Percentiles rank a stretch among this genome's conserved stretches.
phyloP scores from a whole-genome alignment of 1,140 invertebrate species.

The Drepana arcuata region DNA sequence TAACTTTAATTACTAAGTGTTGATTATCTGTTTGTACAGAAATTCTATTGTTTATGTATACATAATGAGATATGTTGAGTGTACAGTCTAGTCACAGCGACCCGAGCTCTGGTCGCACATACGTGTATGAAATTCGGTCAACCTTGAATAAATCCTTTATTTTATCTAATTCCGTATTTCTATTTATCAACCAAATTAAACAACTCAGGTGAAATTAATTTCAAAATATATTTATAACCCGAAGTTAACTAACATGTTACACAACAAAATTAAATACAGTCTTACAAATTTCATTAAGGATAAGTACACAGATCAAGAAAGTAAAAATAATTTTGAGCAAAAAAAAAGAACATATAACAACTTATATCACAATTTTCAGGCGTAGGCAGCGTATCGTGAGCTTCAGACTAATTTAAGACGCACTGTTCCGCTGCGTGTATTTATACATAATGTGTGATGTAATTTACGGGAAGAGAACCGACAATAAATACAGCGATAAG shows the following conservation, averaged over 20 bases:
- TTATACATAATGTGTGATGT: not conserved
- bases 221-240: conserved; percentile 69
- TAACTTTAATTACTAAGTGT: conserved; percentile 66
- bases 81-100: conserved; percentile 67
- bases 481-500: no score
- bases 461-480: no score
- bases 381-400: conserved; percentile 23
- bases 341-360: conserved; percentile 39
- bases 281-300: conserved; percentile 67
- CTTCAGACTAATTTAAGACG: conserved; percentile 5
- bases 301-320: conserved; percentile 60
- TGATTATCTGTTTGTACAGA: conserved; percentile 66
- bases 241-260: conserved; percentile 61
- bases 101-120: conserved; percentile 56
- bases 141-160: conserved; percentile 67
- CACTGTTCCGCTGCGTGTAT: not conserved
- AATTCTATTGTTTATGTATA: conserved; percentile 60
- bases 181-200: conserved; percentile 17
- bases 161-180: conserved; percentile 44
- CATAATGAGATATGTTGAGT: conserved; percentile 63
- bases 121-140: conserved; percentile 50
- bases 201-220: conserved; percentile 20
- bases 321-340: conserved; percentile 60
- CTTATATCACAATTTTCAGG: conserved; percentile 58
- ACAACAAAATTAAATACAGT: conserved; percentile 70